Base-by-base conservation (phyloP, 2,113 vertebrate genomes). In the Phaethon lepturus region DNA sequence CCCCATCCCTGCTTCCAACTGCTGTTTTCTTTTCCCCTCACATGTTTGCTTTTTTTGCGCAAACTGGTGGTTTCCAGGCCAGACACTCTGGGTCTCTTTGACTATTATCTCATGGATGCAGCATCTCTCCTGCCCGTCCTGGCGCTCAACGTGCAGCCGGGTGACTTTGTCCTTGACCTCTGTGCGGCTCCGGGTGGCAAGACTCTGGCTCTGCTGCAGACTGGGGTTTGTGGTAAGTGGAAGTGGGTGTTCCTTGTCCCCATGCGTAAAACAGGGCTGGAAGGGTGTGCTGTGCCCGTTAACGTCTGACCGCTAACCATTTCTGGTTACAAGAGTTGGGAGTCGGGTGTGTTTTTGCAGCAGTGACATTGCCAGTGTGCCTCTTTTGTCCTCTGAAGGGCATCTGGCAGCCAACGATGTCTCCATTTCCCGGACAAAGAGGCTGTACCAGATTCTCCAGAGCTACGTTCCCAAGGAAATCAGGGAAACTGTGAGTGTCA, bases 161-260 rank as follows among this genome's bases (percentile, higher is more conserved):
- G 92, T 45, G 98, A 99, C 75, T 91, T 49, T 2, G 99, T 99
- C 58, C 98, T 99, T 13, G 99, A 99, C 85, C 98, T 99, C 17
- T 99, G 99, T 89, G 99, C 99, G 0, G 99, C 99, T 59, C 99
- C 99, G 0, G 99, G 99, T 72, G 99, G 99, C 13, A 99, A 99
- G 95, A 98, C 98, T 9, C 93, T 99, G 93, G 98, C 99, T 56
- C 95, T 99, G 87, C 98, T 99, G 80, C 99, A 99, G 97, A 98
- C 99, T 13, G 98, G 98, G 49, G 74, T 96, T 93, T 98, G 99
- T 86, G 92, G 99, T 99, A 98, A 97, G 98, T 95, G 60, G 42
- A 38, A 56, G 15, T 26, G n/a, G n/a, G 13, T 22, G 49, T 56
- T 87, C 35, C 63, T 33, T 29, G 22, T n/a, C 52, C 19, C 42